These are phyloP conservation scores for Cranoglanis bouderius DNA, from an alignment of 2,113 vertebrate species.

Conservation along the genomic window DNA sequence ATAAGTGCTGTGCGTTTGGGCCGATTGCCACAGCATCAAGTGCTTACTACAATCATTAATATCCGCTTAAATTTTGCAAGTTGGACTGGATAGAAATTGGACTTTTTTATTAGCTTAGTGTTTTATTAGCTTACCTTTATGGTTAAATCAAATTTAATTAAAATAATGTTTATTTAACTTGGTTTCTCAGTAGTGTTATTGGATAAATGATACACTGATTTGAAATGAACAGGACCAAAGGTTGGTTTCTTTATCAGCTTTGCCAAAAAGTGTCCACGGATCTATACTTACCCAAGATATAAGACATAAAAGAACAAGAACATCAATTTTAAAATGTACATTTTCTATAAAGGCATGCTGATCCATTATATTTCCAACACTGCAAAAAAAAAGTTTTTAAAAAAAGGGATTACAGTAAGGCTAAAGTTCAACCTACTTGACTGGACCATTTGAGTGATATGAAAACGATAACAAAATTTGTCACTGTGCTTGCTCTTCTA, in stretches of 20 bases:
- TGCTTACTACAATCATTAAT: not conserved
- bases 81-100: not conserved
- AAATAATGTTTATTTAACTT: not conserved
- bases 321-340: not conserved
- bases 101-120: not conserved
- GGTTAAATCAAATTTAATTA: not conserved
- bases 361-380: not conserved
- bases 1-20: constrained; percentile 25
- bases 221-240: not conserved
- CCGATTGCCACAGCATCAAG: not conserved
- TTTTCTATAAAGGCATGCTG: not conserved
- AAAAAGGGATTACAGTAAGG: not conserved
- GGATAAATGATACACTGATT: not conserved
- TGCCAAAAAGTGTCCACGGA: not conserved
- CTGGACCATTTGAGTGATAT: constrained; percentile 27
- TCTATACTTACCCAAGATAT: not conserved
- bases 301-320: not conserved
- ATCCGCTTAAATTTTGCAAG: not conserved
- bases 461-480: constrained; percentile 31
- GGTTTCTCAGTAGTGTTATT: not conserved
- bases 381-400: not conserved
- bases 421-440: constrained; percentile 32
- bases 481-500: constrained; percentile 27
- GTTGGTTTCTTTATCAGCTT: not conserved
- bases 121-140: not conserved